Base-by-base conservation (phyloP, 37 sponge, comb jelly and placozoan species). In the Cladorhizidae sp. region DNA sequence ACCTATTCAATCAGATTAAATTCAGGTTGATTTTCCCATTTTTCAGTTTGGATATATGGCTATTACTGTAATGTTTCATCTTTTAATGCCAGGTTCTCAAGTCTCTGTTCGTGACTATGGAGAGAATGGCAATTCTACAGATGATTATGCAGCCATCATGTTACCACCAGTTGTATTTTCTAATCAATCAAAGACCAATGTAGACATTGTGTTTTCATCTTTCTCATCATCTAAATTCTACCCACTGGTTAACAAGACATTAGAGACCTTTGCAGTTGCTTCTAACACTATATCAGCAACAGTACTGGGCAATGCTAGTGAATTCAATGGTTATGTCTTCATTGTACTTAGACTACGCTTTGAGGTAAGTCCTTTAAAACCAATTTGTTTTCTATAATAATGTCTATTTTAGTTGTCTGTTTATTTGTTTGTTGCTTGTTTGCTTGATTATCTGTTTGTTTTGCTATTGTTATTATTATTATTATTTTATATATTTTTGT, bases 121-220 rank as follows among this genome's bases (percentile, higher is more conserved):
- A 35, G 67, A 31, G 9, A 36, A 32, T 14, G 7, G 5, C 67
- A 65, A 65, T 65, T 3, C 36, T 35, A 65, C 26, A 35, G 35
- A 65, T 2, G 33, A 65, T 1, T 71, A n/a, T 57, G 59, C 36
- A n/a, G 38, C 45, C 17, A 63, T 63, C 1, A 42, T 63, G 6
- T 28, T 77, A 64, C 78, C 78, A 21, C 43, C 64, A 31, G 64
- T 40, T 33, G 32, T 64, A 33, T 77, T 77, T n/a, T 20, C 21
- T 15, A 64, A 45, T 26, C 25, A n/a, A 3, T 22, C n/a, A 3
- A 12, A 29, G 7, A 40, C 9, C 5, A 50, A 76, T 39, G 21
- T 43, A 6, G 22, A 20, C 64, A 32, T 77, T 17, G 42, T 77
- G 28, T 77, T 77, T 43, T 42, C 78, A 49, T 23, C 29, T 39